Evolutionary conservation across 2,113 vertebrate species (phyloP).

Genomic region (Rhinichthys klamathensis): DNA sequence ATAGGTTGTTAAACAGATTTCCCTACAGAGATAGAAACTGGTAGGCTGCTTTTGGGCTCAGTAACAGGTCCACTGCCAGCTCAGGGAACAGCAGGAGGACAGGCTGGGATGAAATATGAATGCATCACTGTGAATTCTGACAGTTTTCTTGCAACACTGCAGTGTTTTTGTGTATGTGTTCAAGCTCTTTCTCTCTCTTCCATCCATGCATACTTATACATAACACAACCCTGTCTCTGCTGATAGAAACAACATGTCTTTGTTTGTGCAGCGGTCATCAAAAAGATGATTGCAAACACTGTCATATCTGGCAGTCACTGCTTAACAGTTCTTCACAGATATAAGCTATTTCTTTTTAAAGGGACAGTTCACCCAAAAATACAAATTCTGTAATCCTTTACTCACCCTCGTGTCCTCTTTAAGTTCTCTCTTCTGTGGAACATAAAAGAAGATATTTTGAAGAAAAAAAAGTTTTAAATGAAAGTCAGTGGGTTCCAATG

Average conservation of each 20-base stretch:
- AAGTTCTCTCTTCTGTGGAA: not conserved
- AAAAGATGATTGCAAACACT: not conserved
- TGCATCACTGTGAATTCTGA: constrained; percentile 21
- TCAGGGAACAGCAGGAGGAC: constrained; percentile 40
- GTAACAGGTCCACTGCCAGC: constrained; percentile 57
- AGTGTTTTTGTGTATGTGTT: constrained; percentile 35
- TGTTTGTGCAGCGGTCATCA: not conserved
- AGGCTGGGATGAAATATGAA: constrained; percentile 22
- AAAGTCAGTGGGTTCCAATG: not conserved
- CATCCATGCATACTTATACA: not conserved
- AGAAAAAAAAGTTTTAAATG: not conserved
- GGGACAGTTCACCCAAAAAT: not conserved
- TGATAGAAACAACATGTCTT: not conserved
- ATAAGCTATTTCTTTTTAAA: not conserved
- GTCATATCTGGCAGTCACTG: not conserved
- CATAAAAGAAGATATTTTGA: not conserved
- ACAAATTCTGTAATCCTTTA: no score
- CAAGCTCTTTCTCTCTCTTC: not conserved
- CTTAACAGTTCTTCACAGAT: not conserved
- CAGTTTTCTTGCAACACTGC: constrained; percentile 31
- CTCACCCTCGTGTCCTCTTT: not conserved
- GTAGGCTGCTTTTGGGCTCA: constrained; percentile 58
- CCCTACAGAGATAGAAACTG: constrained; percentile 51
- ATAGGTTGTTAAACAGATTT: constrained; percentile 58
- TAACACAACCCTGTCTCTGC: not conserved